Evolutionary conservation across 2,113 vertebrate species (phyloP).

Genomic region (Mixornis gularis): DNA sequence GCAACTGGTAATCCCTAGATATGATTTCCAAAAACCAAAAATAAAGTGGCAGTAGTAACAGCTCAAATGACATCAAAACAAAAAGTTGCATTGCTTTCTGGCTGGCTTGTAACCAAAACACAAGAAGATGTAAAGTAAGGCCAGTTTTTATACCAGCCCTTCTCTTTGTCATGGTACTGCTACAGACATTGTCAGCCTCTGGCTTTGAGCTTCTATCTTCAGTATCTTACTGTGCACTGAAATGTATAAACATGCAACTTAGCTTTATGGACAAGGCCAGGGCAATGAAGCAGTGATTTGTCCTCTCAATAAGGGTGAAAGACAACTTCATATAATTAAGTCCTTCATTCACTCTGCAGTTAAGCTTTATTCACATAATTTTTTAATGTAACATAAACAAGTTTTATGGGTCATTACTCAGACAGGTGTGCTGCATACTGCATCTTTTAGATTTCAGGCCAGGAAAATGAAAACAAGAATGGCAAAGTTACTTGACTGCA

Average conservation of each 20-base stretch:
- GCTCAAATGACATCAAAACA: not conserved
- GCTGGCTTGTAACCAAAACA: not conserved
- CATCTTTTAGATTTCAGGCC: not conserved
- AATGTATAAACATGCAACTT: not conserved
- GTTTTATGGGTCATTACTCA: conserved; percentile 52
- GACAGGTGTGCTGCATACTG: conserved; percentile 11
- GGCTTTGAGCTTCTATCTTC: not conserved
- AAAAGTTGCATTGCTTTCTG: not conserved
- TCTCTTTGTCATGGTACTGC: not conserved
- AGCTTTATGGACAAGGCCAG: conserved; percentile 8
- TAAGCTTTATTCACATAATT: conserved; percentile 35
- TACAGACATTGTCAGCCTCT: not conserved
- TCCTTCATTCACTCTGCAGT: conserved; percentile 24
- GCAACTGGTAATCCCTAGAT: not conserved
- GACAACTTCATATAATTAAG: conserved; percentile 55
- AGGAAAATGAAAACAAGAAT: conserved; percentile 9
- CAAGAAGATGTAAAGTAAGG: not conserved
- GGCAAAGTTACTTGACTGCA: not conserved
- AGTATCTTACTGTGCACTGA: not conserved
- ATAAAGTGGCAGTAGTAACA: not conserved
- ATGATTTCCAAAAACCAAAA: not conserved
- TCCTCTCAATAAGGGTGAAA: conserved; percentile 35
- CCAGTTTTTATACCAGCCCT: not conserved
- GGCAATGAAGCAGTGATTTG: conserved; percentile 22
- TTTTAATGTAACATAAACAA: conserved; percentile 60